Evolutionary conservation across 2,797 vertebrate genomes (phyloP).

Genomic region (Orestias chungarensis): DNA sequence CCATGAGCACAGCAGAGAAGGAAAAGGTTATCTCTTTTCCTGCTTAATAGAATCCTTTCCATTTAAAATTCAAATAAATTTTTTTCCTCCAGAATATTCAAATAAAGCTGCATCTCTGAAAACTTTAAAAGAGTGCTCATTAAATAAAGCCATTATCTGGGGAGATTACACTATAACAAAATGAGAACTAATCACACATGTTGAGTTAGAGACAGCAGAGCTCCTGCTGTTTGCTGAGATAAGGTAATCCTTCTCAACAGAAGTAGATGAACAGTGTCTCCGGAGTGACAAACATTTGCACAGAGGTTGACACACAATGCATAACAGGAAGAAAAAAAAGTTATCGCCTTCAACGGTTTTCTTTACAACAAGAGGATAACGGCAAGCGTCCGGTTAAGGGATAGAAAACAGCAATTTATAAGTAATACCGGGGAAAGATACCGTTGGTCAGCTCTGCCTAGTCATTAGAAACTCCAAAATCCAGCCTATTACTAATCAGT

Average conservation of each 20-base stretch:
- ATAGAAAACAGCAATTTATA: neutral
- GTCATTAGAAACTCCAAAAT: neutral
- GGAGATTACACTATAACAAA: slow-evolving; percentile 67
- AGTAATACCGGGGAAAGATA: neutral
- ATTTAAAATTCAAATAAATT: slow-evolving; percentile 65
- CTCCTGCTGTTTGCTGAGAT: slow-evolving; percentile 70
- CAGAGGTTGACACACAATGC: slow-evolving; percentile 11
- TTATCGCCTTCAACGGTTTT: slow-evolving; percentile 18
- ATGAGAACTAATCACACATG: slow-evolving; percentile 69
- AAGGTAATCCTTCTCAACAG: slow-evolving; percentile 70
- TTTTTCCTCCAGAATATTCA: slow-evolving; percentile 71
- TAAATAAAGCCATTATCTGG: slow-evolving; percentile 59
- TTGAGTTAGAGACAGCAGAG: slow-evolving; percentile 70
- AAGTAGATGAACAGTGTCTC: slow-evolving; percentile 58
- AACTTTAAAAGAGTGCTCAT: slow-evolving; percentile 60
- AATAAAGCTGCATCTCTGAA: slow-evolving; percentile 56
- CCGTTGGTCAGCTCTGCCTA: neutral
- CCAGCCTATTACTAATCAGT: neutral
- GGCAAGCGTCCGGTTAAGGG: neutral
- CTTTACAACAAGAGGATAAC: slow-evolving; percentile 15
- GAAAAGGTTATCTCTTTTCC: slow-evolving; percentile 56
- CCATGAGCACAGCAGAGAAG: slow-evolving; percentile 25
- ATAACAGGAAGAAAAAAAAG: slow-evolving; percentile 14
- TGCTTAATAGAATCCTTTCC: slow-evolving; percentile 53
- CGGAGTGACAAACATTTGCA: slow-evolving; percentile 39